phyloP scores from a whole-genome alignment of 2,797 vertebrate species.

The Lindbergichthys nudifrons region DNA sequence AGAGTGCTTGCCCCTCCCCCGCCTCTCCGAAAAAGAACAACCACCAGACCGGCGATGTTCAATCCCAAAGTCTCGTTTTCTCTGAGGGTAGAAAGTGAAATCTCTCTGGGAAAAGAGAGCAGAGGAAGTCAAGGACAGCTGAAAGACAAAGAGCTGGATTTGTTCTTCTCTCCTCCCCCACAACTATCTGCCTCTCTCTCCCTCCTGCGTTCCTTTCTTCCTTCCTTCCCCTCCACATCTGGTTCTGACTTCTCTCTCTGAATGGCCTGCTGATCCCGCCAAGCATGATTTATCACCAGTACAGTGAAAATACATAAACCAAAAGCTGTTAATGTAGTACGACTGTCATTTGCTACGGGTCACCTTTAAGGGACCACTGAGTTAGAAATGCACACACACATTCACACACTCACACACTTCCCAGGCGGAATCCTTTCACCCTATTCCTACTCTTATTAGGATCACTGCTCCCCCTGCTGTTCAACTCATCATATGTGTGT shows the following conservation, averaged over 20 bases:
- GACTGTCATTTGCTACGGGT: slow-evolving; percentile 37
- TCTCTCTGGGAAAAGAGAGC: slow-evolving; percentile 50
- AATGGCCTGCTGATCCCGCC: slow-evolving; percentile 26
- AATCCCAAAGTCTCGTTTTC: slow-evolving; percentile 52
- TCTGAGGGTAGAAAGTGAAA: slow-evolving; percentile 59
- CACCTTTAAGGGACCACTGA: slow-evolving; percentile 50
- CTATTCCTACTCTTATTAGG: slow-evolving; percentile 17
- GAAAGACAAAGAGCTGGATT: slow-evolving; percentile 74
- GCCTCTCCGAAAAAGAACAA: slow-evolving; percentile 65
- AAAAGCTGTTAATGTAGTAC: slow-evolving; percentile 23
- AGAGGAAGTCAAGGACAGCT: slow-evolving; percentile 71
- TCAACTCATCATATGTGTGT: slow-evolving; percentile 4
- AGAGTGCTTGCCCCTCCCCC: slow-evolving; percentile 67
- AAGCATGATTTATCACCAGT: slow-evolving; percentile 38
- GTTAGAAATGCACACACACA: slow-evolving; percentile 28
- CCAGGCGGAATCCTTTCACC: slow-evolving; percentile 38
- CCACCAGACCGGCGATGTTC: slow-evolving; percentile 44
- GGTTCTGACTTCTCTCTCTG: slow-evolving; percentile 61
- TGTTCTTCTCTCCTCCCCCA: slow-evolving; percentile 70
- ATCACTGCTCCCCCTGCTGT: slow-evolving; percentile 81
- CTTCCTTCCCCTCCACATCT: slow-evolving; percentile 68
- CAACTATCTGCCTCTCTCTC: slow-evolving; percentile 45
- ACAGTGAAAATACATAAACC: slow-evolving; percentile 43
- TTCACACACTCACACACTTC: background rate
- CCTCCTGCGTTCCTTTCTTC: slow-evolving; percentile 29